Percentiles rank a stretch among this genome's conserved stretches.
These are phyloP conservation scores for Stercorarius parasiticus DNA, from an alignment of 2,113 vertebrate genomes.

Conservation along the genomic window DNA sequence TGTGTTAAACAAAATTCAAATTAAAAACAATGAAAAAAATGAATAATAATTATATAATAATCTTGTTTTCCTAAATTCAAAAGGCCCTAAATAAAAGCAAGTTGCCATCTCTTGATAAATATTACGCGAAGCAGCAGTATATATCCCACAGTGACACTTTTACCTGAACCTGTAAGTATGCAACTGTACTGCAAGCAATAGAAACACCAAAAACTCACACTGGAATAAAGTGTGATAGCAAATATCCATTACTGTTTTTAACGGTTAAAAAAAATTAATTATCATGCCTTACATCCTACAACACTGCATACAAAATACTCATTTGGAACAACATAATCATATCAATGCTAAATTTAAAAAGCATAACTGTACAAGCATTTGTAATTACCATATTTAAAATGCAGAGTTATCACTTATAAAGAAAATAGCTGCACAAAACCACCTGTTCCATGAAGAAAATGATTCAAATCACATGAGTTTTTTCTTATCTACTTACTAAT, in stretches of 20 bases:
- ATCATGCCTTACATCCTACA: neutral
- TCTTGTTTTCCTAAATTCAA: neutral
- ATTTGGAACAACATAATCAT: neutral
- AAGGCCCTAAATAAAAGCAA: neutral
- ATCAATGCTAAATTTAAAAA: neutral
- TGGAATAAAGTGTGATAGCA: neutral
- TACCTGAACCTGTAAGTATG: neutral
- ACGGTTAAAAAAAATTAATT: neutral
- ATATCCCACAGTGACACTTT: neutral
- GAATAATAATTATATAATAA: neutral
- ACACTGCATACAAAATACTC: neutral
- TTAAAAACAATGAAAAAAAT: conserved; percentile 72
- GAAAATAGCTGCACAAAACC: neutral
- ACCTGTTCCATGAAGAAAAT: neutral
- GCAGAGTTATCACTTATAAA: neutral
- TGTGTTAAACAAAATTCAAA: conserved; percentile 77
- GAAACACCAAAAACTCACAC: neutral
- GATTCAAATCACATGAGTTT: neutral
- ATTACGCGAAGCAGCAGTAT: neutral
- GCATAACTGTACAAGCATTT: neutral
- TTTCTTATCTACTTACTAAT: neutral
- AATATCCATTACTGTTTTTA: neutral
- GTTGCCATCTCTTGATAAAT: neutral
- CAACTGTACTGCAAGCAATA: neutral
- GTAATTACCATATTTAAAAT: neutral